phyloP scores from a whole-genome alignment of 2,888 invertebrate genomes.

The Criorhina ranunculi region DNA sequence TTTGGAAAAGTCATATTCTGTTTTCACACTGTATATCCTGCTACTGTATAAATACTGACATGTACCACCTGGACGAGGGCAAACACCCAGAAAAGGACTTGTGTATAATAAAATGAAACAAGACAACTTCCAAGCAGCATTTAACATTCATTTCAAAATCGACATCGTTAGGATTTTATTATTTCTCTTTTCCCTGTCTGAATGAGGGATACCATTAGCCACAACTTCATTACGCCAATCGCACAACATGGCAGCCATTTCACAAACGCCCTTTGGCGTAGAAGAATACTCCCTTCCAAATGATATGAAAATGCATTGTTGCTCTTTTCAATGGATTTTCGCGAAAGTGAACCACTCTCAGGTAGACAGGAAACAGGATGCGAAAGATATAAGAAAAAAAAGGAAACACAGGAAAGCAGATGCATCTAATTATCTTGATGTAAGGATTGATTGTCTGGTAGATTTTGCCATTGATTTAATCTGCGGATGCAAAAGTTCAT shows the following conservation, averaged over 20 bases:
- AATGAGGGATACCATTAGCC: constrained; percentile 51
- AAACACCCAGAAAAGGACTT: neutral
- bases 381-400: constrained; percentile 12
- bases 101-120: neutral
- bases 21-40: constrained; percentile 4
- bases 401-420: constrained; percentile 18
- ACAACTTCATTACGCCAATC: constrained; percentile 54
- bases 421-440: constrained; percentile 55
- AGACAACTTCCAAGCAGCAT: constrained; percentile 22
- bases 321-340: constrained; percentile 36
- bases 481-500: constrained; percentile 25
- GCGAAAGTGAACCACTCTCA: constrained; percentile 43
- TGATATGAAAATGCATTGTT: constrained; percentile 39
- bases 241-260: constrained; percentile 41
- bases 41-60: neutral
- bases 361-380: constrained; percentile 57
- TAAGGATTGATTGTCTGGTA: constrained; percentile 38
- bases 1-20: neutral
- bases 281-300: constrained; percentile 8
- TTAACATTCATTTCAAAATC: constrained; percentile 36
- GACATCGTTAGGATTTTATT: constrained; percentile 42
- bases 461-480: constrained; percentile 25
- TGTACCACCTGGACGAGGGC: constrained; percentile 18
- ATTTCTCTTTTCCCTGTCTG: constrained; percentile 38
- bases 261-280: neutral